Evolutionary conservation across 1,140 invertebrate species (phyloP).

Genomic region (Steinernema feltiae): DNA sequence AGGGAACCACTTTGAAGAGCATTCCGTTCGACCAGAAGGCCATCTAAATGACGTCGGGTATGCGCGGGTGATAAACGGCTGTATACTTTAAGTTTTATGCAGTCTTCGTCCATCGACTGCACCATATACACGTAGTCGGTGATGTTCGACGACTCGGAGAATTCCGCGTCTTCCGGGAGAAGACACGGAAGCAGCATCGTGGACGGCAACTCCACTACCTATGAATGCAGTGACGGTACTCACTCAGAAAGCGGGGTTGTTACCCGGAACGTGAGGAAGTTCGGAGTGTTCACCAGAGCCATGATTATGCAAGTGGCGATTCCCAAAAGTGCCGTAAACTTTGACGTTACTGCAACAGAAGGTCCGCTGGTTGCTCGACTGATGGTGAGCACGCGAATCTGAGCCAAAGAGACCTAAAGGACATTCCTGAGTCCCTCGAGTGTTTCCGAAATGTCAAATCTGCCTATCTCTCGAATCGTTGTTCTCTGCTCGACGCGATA

Average conservation of each 20-base stretch:
- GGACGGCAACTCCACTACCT: constrained; percentile 30
- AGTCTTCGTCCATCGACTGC: constrained; percentile 50
- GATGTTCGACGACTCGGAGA: background rate
- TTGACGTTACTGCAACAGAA: constrained; percentile 41
- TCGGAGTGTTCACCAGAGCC: constrained; percentile 48
- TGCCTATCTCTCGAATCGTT: too few relatives aligned
- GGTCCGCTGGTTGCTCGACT: constrained; percentile 51
- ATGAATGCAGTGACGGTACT: too few relatives aligned
- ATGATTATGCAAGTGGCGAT: constrained; percentile 45
- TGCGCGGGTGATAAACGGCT: background rate
- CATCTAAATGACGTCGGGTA: constrained; percentile 32
- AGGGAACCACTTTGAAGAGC: constrained; percentile 60
- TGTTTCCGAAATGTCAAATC: too few relatives aligned
- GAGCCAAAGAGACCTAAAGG: constrained; percentile 45
- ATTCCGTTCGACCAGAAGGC: constrained; percentile 58
- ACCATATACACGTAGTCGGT: constrained; percentile 36
- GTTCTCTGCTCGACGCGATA: too few relatives aligned
- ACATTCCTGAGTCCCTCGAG: too few relatives aligned
- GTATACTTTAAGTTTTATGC: constrained; percentile 53
- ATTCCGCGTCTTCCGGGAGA: background rate
- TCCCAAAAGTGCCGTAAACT: constrained; percentile 43
- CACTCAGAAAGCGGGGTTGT: constrained; percentile 7
- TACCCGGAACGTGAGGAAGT: constrained; percentile 51
- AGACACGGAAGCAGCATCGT: constrained; percentile 12
- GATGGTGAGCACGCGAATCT: constrained; percentile 56